A percentile compares a stretch with the other conserved stretches of the same genome.
Conservation (phyloP, 2,888 invertebrate genomes). For the Ochropacha duplaris region DNA sequence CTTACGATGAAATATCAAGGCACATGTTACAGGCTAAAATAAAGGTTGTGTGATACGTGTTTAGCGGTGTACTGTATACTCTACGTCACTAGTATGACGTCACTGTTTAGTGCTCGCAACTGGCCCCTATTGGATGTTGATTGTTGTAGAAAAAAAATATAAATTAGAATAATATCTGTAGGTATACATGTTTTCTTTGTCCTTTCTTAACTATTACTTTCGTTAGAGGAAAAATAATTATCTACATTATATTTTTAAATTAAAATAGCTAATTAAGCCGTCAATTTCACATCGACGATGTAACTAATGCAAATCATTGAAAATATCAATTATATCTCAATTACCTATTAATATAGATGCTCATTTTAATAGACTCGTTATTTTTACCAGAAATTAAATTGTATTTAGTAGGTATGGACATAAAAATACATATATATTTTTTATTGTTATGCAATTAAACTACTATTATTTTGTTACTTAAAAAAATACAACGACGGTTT, state of each 20-base stretch:
- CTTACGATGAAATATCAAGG: constrained; percentile 16
- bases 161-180: constrained; percentile 23
- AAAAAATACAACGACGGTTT: no score
- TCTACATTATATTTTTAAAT: neutral
- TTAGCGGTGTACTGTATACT: constrained; percentile 30
- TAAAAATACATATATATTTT: neutral
- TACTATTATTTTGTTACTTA: no score
- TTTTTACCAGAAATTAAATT: neutral
- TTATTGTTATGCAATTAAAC: no score
- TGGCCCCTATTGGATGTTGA: constrained; percentile 47
- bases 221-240: neutral
- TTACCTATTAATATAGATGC: constrained; percentile 4
- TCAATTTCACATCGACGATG: constrained; percentile 39
- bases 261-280: constrained; percentile 8
- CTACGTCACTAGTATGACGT: constrained; percentile 23
- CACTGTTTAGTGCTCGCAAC: constrained; percentile 37
- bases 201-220: neutral
- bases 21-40: constrained; percentile 43
- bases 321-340: constrained; percentile 31
- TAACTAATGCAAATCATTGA: constrained; percentile 21
- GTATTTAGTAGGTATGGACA: neutral
- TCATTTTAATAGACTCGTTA: neutral
- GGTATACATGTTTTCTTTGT: neutral
- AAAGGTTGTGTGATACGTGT: constrained; percentile 67
- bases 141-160: constrained; percentile 44